Percentiles rank a stretch among this genome's conserved stretches.
These are phyloP conservation scores for Anhinga anhinga DNA, from an alignment of 2,113 vertebrate species.

Conservation along the genomic window DNA sequence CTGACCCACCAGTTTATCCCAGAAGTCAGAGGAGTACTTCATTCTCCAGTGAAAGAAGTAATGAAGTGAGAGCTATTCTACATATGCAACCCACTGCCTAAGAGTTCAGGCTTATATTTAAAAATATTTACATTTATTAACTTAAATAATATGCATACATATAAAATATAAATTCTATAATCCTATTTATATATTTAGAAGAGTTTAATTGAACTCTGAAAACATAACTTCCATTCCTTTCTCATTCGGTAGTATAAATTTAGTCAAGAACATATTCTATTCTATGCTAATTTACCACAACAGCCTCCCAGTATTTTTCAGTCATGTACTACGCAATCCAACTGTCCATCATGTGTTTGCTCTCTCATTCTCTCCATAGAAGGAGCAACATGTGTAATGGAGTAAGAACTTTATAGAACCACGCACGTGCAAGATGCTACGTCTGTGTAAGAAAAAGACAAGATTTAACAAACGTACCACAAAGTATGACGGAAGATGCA, in stretches of 20 bases:
- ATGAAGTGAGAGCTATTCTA: background rate
- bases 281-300: background rate
- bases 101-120: background rate
- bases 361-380: background rate
- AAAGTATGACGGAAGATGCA: background rate
- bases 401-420: background rate
- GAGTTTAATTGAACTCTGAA: slow-evolving; percentile 16
- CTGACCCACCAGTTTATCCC: background rate
- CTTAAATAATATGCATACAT: background rate
- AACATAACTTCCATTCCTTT: background rate
- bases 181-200: background rate
- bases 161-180: background rate
- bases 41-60: background rate
- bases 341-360: background rate
- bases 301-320: background rate
- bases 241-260: background rate
- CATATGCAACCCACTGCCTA: background rate
- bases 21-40: background rate
- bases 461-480: background rate
- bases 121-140: slow-evolving; percentile 28
- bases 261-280: background rate
- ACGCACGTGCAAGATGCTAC: background rate
- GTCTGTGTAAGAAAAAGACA: background rate
- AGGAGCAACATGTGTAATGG: background rate
- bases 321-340: fast-evolving